Conservation (phyloP, 2,888 invertebrate genomes). For the Tyria jacobaeae region DNA sequence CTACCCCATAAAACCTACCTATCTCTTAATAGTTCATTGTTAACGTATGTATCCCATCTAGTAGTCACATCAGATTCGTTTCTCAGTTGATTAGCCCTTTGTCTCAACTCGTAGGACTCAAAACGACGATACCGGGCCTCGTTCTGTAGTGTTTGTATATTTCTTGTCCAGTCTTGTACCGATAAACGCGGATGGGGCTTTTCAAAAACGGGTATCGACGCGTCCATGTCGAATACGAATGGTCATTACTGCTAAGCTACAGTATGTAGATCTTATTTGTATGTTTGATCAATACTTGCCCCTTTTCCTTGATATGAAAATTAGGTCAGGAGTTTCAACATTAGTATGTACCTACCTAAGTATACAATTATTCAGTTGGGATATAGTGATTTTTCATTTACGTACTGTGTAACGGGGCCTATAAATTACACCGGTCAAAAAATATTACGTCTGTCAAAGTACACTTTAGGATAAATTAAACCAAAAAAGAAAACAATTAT, state of each 20-base stretch:
- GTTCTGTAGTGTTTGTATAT: conserved; percentile 90
- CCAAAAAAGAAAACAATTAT: too few species aligned
- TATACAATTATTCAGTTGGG: neutral
- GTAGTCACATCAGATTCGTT: conserved; percentile 91
- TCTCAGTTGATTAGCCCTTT: conserved; percentile 89
- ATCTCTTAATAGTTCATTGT: conserved; percentile 90
- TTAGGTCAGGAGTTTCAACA: conserved; percentile 6
- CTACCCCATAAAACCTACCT: conserved; percentile 75
- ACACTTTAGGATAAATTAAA: too few species aligned
- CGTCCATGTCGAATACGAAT: conserved; percentile 62
- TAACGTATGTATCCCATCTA: conserved; percentile 92
- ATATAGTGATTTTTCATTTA: neutral
- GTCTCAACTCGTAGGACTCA: conserved; percentile 90
- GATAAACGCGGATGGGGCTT: conserved; percentile 89
- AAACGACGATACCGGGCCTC: conserved; percentile 89
- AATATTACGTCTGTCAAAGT: too few species aligned
- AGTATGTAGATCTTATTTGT: neutral
- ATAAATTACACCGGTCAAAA: too few species aligned
- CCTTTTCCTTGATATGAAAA: neutral
- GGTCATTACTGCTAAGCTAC: neutral
- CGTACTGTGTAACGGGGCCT: too few species aligned
- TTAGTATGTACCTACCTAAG: neutral
- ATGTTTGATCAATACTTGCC: conserved; percentile 26
- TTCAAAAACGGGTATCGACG: conserved; percentile 85
- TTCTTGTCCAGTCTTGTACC: conserved; percentile 92